Conservation (phyloP, 2,797 vertebrate genomes). For the Trachurus trachurus region DNA sequence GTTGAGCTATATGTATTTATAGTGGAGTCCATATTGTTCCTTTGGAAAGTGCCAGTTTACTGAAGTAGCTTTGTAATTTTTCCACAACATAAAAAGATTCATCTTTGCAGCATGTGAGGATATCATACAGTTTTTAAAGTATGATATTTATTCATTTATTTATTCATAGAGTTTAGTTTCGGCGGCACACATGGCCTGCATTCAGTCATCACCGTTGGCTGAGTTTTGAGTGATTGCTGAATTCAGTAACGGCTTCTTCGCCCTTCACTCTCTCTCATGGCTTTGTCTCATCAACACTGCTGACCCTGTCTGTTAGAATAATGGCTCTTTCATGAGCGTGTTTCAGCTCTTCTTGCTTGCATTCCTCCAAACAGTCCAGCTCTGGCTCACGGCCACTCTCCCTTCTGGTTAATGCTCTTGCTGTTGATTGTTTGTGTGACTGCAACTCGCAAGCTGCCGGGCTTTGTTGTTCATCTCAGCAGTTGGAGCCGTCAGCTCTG, state of each 20-base stretch:
- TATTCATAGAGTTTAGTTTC: not conserved
- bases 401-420: constrained; percentile 20
- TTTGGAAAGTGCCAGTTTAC: too few relatives aligned
- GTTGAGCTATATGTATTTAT: too few relatives aligned
- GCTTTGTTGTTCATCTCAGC: constrained; percentile 22
- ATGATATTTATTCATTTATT: not conserved
- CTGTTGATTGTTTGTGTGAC: constrained; percentile 35
- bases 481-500: not conserved
- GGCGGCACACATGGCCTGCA: not conserved
- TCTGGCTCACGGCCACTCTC: constrained; percentile 41
- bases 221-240: constrained; percentile 26
- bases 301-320: constrained; percentile 62
- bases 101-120: too few relatives aligned
- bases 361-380: constrained; percentile 39
- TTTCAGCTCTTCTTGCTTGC: constrained; percentile 43
- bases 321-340: constrained; percentile 69
- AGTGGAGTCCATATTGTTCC: too few relatives aligned
- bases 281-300: constrained; percentile 60
- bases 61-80: too few relatives aligned
- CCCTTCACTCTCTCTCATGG: constrained; percentile 11
- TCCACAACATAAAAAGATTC: too few relatives aligned
- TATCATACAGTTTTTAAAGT: not conserved
- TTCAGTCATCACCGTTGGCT: constrained; percentile 14
- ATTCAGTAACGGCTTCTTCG: constrained; percentile 34
- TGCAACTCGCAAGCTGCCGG: constrained; percentile 3